A percentile compares a stretch with the other conserved stretches of the same genome.
These are phyloP conservation scores for Natator depressus DNA, from an alignment of 2,113 vertebrate genomes.

Conservation along the genomic window DNA sequence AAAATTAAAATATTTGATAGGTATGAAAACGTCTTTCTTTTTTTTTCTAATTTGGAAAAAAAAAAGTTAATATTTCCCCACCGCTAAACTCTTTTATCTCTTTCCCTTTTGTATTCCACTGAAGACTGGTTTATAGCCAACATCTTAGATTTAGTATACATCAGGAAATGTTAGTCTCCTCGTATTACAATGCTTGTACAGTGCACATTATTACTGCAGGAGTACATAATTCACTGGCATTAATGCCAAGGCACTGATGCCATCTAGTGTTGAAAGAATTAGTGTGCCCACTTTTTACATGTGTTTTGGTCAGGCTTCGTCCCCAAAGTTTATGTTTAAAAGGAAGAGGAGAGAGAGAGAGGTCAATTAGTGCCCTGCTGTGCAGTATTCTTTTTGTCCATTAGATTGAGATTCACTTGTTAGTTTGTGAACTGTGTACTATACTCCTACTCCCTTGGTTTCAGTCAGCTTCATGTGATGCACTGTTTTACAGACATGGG, in stretches of 20 bases:
- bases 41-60: not conserved
- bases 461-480: not conserved
- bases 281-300: accelerated
- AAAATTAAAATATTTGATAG: not conserved
- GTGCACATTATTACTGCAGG: not conserved
- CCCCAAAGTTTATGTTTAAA: not conserved
- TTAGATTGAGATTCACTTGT: not conserved
- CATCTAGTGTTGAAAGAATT: constrained; percentile 55
- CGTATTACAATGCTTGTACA: not conserved
- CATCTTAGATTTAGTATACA: not conserved
- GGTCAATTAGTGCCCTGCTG: not conserved
- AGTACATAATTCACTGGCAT: not conserved
- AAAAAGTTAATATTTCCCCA: not conserved
- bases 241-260: constrained; percentile 1
- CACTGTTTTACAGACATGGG: not conserved
- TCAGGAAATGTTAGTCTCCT: not conserved
- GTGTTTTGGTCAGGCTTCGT: not conserved
- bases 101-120: not conserved
- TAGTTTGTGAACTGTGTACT: not conserved
- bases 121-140: not conserved
- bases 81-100: not conserved
- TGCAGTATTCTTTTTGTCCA: not conserved
- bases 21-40: not conserved
- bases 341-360: not conserved
- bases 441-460: not conserved